Percentiles rank a stretch among this genome's conserved stretches.
phyloP scores from a whole-genome alignment of 1,140 invertebrate species.

The Akabosia matsudoensis region DNA sequence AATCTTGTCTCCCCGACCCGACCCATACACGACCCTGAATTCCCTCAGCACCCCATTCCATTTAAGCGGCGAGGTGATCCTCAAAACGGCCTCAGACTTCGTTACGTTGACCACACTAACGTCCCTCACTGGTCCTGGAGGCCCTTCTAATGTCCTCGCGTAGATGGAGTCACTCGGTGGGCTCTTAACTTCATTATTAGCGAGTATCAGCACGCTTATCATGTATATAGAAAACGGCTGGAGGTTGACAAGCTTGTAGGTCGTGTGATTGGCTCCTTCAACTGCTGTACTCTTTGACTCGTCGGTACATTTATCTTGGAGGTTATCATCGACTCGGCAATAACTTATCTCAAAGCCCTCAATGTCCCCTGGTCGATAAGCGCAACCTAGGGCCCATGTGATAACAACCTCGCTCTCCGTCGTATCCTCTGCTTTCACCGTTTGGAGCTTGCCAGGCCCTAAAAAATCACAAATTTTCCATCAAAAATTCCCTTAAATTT shows the following conservation, averaged over 20 bases:
- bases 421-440: conserved; percentile 60
- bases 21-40: conserved; percentile 63
- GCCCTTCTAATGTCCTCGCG: conserved; percentile 73
- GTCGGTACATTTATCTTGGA: conserved; percentile 12
- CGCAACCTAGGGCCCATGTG: conserved; percentile 68
- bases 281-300: neutral
- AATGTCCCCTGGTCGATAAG: conserved; percentile 63
- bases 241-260: conserved; percentile 53
- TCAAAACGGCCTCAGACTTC: conserved; percentile 64
- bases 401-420: conserved; percentile 61
- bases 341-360: conserved; percentile 66
- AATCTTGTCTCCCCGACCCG: neutral
- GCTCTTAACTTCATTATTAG: conserved; percentile 64
- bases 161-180: conserved; percentile 63
- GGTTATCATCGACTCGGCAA: conserved; percentile 57
- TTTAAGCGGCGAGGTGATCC: conserved; percentile 62
- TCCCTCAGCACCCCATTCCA: conserved; percentile 71
- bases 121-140: conserved; percentile 55
- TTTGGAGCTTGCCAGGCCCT: conserved; percentile 65
- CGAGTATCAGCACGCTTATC: conserved; percentile 68
- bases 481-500: neutral
- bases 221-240: conserved; percentile 75
- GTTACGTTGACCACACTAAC: conserved; percentile 55
- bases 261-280: conserved; percentile 25
- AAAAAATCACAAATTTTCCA: neutral